Percentiles rank a stretch among this genome's conserved stretches.
These are phyloP conservation scores for Bufo gargarizans DNA, from an alignment of 2,113 vertebrate genomes.

Conservation along the genomic window DNA sequence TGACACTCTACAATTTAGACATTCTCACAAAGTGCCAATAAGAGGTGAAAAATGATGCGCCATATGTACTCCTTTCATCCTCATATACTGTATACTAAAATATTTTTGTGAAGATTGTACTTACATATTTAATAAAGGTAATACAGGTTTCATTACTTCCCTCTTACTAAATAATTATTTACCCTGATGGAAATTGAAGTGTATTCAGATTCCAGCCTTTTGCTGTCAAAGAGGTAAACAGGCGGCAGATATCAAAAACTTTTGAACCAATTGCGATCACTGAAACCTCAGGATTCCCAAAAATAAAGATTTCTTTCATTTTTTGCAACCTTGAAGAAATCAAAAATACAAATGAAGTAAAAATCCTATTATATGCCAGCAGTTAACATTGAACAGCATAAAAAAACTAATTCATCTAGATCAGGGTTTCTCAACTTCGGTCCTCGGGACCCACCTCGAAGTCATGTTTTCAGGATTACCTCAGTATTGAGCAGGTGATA, in stretches of 20 bases:
- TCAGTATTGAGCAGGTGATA: too few species aligned
- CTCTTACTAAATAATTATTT: conserved; percentile 14
- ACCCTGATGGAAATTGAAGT: conserved; percentile 94
- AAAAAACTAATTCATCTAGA: background rate
- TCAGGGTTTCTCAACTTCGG: too few species aligned
- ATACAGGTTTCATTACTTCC: too few species aligned
- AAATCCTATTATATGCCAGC: background rate
- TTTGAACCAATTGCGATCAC: conserved; percentile 89
- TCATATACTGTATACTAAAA: too few species aligned
- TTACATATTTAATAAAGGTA: too few species aligned
- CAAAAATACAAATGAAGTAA: background rate
- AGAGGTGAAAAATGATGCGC: too few species aligned
- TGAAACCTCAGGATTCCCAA: conserved; percentile 90
- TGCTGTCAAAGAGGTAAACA: conserved; percentile 84
- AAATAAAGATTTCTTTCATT: conserved; percentile 86
- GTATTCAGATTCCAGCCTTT: conserved; percentile 94
- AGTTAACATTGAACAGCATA: background rate
- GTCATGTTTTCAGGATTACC: too few species aligned
- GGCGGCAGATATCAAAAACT: conserved; percentile 90
- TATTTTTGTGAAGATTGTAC: too few species aligned
- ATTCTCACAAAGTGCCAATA: too few species aligned
- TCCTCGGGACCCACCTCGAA: too few species aligned
- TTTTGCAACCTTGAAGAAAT: conserved; percentile 76
- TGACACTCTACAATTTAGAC: too few species aligned
- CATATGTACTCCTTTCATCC: too few species aligned